Conservation (phyloP, 2,888 invertebrate species). For the Monochamus alternatus region DNA sequence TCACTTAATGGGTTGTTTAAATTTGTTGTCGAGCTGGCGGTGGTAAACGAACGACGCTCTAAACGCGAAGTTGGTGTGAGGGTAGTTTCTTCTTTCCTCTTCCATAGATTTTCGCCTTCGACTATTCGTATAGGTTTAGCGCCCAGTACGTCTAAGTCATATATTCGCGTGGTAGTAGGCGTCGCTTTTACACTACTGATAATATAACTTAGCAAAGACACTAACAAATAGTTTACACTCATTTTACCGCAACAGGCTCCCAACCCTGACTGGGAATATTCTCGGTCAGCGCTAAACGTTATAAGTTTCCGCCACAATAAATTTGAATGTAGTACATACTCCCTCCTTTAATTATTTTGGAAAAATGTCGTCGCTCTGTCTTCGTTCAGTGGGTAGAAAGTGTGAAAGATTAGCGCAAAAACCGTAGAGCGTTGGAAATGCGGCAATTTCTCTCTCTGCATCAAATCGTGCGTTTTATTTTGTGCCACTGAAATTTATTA, state of each 20-base stretch:
- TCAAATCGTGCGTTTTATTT: conserved; percentile 46
- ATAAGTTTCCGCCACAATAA: conserved; percentile 64
- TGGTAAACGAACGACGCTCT: conserved; percentile 35
- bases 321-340: conserved; percentile 64
- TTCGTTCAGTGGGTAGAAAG: conserved; percentile 49
- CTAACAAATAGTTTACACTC: conserved; percentile 49
- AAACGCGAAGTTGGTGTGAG: conserved; percentile 30
- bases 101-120: conserved; percentile 70
- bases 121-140: conserved; percentile 75
- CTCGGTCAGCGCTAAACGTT: conserved; percentile 55
- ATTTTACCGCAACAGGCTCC: conserved; percentile 55
- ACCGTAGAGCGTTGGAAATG: not conserved
- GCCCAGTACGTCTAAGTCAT: conserved; percentile 75
- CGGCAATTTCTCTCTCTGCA: conserved; percentile 36
- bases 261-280: conserved; percentile 60
- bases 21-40: conserved; percentile 47
- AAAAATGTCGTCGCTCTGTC: conserved; percentile 55
- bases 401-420: conserved; percentile 26
- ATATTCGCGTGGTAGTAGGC: conserved; percentile 69
- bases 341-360: conserved; percentile 55
- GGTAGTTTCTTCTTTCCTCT: conserved; percentile 44
- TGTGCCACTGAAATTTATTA: conserved; percentile 17
- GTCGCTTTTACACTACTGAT: conserved; percentile 28
- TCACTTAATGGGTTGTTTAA: conserved; percentile 61
- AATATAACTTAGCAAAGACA: conserved; percentile 34